Base-by-base conservation (phyloP, 1,140 invertebrate species). In the Bombus sylvicola region DNA sequence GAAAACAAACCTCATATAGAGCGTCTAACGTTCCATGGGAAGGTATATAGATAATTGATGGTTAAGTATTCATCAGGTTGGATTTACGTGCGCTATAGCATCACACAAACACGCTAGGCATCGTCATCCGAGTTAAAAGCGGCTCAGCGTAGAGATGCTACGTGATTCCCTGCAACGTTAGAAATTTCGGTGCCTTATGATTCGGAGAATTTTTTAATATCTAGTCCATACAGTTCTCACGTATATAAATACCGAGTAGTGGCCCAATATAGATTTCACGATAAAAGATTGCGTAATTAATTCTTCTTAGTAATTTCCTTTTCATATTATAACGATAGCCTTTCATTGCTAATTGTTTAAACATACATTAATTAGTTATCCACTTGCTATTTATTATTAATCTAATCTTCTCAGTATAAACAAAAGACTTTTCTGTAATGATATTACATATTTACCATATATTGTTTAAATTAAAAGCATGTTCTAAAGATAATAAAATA, bases 161-260 rank as follows among this genome's bases (percentile, higher is more conserved):
- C 84, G 84, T 86, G 84, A 82, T 75, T 43, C 25, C n/a, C 22
- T 22, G 37, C 71, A 75, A 41, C 31, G 71, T 22, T 37, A 66
- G 69, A 81, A 73, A 39, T 74, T 68, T 74, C 22, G n/a, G 6
- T 28, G 15, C 10, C 37, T 28, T 13, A 28, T 22, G 2, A 28
- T 85, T 74, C 83, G 22, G 25, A 53, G 84, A 86, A 86, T n/a
- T n/a, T 80, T 62, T 76, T 53, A 13, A 73, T 47, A 43, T 57
- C 41, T n/a, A 47, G 1, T 25, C 8, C 12, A 77, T 43, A 41
- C 12, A n/a, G 1, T 78, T 57, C 74, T 71, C 34, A 43, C 31
- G 18, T 53, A 53, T 53, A 53, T 53, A 53, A 53, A 37, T 78
- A 41, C 37, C 34, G 3, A 68, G 57, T 25, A 31, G 22, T 47